Conservation (phyloP, 1,140 invertebrate species). For the Ptiloglossa arizonensis region DNA sequence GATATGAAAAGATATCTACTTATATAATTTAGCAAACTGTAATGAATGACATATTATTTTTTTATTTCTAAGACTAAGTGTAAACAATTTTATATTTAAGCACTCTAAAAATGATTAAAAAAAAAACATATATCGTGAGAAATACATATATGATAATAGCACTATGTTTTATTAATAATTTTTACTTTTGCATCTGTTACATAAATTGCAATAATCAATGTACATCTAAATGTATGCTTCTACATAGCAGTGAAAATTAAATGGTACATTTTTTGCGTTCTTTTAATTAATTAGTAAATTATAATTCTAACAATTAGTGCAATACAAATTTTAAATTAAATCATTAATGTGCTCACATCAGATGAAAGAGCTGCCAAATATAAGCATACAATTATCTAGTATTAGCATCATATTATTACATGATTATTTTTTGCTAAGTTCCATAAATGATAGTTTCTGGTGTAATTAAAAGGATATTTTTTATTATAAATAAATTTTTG, state of each 20-base stretch:
- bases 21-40: conserved; percentile 48
- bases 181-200: conserved; percentile 26
- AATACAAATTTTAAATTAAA: conserved; percentile 31
- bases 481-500: conserved; percentile 19
- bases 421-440: conserved; percentile 58
- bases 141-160: conserved; percentile 16
- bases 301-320: conserved; percentile 8
- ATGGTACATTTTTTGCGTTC: background rate
- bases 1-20: conserved; percentile 36
- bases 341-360: conserved; percentile 36
- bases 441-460: conserved; percentile 25
- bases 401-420: conserved; percentile 28
- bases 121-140: conserved; percentile 24
- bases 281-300: conserved; percentile 20
- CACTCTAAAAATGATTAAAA: conserved; percentile 37
- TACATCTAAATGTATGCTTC: conserved; percentile 19
- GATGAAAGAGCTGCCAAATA: conserved; percentile 44
- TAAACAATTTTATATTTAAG: conserved; percentile 38
- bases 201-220: conserved; percentile 50
- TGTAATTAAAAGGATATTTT: background rate
- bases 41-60: conserved; percentile 41
- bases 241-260: background rate
- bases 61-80: conserved; percentile 43
- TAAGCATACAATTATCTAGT: conserved; percentile 37
- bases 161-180: conserved; percentile 13